Conservation (phyloP, 2,888 invertebrate genomes). For the Epsilonema sp. region DNA sequence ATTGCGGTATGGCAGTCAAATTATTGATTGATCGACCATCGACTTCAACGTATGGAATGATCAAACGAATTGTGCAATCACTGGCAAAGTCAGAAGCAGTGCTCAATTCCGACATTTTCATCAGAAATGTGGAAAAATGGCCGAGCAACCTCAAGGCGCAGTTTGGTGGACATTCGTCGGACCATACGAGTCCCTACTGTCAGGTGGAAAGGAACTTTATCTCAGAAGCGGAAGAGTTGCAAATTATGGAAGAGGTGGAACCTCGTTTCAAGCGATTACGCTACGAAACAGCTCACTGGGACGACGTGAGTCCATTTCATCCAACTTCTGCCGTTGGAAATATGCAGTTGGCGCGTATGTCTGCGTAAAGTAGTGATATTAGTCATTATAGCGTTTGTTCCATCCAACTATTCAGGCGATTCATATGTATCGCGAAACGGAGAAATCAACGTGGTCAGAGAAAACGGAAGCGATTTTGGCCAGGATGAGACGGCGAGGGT, state of each 20-base stretch:
- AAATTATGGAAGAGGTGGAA: constrained; percentile 60
- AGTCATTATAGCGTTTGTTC: constrained; percentile 8
- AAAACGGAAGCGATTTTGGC: constrained; percentile 48
- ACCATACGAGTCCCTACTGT: not conserved
- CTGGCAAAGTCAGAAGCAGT: too few relatives aligned
- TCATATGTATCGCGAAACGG: constrained; percentile 81
- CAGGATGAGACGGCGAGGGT: constrained; percentile 46
- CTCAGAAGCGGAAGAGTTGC: constrained; percentile 51
- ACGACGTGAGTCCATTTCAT: constrained; percentile 47
- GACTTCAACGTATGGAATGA: too few relatives aligned
- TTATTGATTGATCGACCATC: too few relatives aligned
- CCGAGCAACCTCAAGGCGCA: not conserved
- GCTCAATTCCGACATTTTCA: not conserved
- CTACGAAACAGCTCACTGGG: constrained; percentile 92
- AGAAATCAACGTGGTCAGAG: constrained; percentile 57
- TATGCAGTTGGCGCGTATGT: constrained; percentile 1
- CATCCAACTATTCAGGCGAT: constrained; percentile 61
- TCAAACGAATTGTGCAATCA: too few relatives aligned
- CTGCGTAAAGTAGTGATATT: too few relatives aligned
- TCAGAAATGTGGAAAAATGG: not conserved
- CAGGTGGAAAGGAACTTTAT: constrained; percentile 45
- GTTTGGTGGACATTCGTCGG: too few relatives aligned
- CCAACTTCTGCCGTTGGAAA: not conserved
- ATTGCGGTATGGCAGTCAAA: too few relatives aligned
- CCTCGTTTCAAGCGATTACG: constrained; percentile 62